Percentiles rank a stretch among this genome's conserved stretches.
Conservation (phyloP, 2,797 vertebrate species). For the Menidia menidia region DNA sequence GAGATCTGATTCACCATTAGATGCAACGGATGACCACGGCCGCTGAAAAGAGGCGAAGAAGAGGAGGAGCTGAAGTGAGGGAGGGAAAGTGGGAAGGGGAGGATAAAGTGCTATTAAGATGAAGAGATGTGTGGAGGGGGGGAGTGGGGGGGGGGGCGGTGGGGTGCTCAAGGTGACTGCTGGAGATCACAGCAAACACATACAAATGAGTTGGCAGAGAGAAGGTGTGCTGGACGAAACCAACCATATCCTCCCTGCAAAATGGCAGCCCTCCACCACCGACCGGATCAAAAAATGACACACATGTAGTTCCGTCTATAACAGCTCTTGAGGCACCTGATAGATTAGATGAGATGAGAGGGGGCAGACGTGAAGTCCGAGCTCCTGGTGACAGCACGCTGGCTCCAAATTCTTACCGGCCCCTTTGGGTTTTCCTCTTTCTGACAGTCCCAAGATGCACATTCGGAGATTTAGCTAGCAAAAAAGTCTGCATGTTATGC, state of each 20-base stretch:
- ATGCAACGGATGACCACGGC: conserved; percentile 36
- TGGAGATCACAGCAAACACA: conserved; percentile 55
- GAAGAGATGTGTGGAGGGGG: conserved; percentile 34
- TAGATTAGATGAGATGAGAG: not conserved
- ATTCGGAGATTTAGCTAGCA: conserved; percentile 41
- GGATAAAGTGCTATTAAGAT: conserved; percentile 72
- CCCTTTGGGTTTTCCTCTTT: conserved; percentile 6
- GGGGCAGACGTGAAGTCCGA: conserved; percentile 17
- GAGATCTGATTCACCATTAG: conserved; percentile 53
- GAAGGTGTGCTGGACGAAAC: conserved; percentile 29
- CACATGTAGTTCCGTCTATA: not conserved
- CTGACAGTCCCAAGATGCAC: conserved; percentile 42
- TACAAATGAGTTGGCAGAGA: conserved; percentile 62
- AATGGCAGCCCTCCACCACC: conserved; percentile 11
- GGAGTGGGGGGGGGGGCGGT: conserved; percentile 15
- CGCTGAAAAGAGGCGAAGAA: conserved; percentile 25
- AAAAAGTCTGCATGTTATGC: conserved; percentile 60
- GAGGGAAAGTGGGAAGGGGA: not conserved
- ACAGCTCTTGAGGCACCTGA: conserved; percentile 8
- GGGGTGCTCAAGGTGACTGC: conserved; percentile 73
- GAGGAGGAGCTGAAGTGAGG: not conserved
- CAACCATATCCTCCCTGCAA: conserved; percentile 25
- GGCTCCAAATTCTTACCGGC: conserved; percentile 26
- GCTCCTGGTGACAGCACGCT: conserved; percentile 3
- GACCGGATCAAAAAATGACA: conserved; percentile 15